phyloP scores from a whole-genome alignment of 2,113 vertebrate genomes.

The Lucifuga dentata region DNA sequence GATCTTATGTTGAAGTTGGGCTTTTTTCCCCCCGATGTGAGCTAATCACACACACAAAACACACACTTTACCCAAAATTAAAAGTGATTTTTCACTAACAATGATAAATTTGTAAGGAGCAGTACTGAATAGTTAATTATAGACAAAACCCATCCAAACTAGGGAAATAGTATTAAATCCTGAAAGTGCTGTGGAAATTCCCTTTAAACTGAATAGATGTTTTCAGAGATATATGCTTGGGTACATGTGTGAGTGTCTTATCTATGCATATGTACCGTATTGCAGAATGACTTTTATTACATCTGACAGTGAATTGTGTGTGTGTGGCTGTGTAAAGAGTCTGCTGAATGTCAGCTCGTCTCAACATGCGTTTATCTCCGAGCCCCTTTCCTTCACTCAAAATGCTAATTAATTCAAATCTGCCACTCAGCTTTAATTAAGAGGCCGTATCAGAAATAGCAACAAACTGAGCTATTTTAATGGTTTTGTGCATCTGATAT shows the following conservation, averaged over 20 bases:
- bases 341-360: conserved; percentile 28
- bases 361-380: conserved; percentile 17
- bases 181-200: too few species aligned
- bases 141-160: too few species aligned
- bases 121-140: background rate
- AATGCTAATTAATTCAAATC: conserved; percentile 57
- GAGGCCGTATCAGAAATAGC: conserved; percentile 24
- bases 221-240: background rate
- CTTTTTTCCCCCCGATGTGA: too few species aligned
- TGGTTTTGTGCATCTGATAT: conserved; percentile 17
- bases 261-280: background rate
- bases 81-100: too few species aligned
- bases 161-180: too few species aligned
- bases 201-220: too few species aligned
- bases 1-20: too few species aligned
- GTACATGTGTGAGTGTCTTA: background rate
- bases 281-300: conserved; percentile 3
- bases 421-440: conserved; percentile 47
- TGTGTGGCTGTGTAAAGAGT: background rate
- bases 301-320: conserved; percentile 8
- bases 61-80: too few species aligned
- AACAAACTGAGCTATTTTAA: conserved; percentile 46
- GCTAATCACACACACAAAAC: too few species aligned
- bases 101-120: too few species aligned
- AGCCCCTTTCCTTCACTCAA: conserved; percentile 33